Evolutionary conservation across 2,888 invertebrate genomes (phyloP).

Genomic region (Caenorhabditis panamensis): DNA sequence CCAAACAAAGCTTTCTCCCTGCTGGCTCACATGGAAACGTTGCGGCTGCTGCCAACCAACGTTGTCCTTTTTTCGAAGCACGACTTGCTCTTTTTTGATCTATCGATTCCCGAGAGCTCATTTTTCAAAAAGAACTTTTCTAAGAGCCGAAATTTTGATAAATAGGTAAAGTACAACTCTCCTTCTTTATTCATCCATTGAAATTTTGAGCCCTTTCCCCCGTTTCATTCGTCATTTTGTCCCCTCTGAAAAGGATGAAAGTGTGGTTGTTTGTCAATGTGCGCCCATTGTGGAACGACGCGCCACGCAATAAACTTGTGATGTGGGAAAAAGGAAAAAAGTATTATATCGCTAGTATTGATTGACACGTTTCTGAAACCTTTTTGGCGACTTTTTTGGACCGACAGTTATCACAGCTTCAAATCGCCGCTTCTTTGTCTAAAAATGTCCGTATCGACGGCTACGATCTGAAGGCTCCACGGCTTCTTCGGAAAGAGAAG

Average conservation of each 20-base stretch:
- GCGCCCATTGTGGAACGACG: conserved; percentile 12
- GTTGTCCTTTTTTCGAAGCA: conserved; percentile 14
- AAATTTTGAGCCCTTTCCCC: not conserved
- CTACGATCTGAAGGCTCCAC: conserved; percentile 41
- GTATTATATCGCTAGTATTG: not conserved
- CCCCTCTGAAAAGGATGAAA: not conserved
- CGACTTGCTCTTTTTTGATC: no score
- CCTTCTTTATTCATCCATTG: no score
- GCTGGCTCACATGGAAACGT: conserved; percentile 30
- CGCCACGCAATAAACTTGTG: conserved; percentile 12
- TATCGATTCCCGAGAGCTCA: no score
- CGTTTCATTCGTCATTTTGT: no score
- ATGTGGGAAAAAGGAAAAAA: conserved; percentile 3
- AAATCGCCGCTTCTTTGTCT: conserved; percentile 39
- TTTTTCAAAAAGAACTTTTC: no score
- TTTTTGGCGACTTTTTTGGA: no score
- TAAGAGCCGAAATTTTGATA: no score
- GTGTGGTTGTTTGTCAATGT: conserved; percentile 7
- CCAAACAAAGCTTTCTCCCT: conserved; percentile 28
- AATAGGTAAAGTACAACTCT: no score
- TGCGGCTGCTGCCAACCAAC: no score
- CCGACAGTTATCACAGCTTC: conserved; percentile 30
- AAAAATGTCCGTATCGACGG: conserved; percentile 28
- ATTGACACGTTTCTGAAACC: not conserved
- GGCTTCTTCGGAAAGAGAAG: conserved; percentile 10